Percentiles rank a stretch among this genome's conserved stretches.
phyloP scores from a whole-genome alignment of 2,113 vertebrate genomes.

The Emydura subglobosa region DNA sequence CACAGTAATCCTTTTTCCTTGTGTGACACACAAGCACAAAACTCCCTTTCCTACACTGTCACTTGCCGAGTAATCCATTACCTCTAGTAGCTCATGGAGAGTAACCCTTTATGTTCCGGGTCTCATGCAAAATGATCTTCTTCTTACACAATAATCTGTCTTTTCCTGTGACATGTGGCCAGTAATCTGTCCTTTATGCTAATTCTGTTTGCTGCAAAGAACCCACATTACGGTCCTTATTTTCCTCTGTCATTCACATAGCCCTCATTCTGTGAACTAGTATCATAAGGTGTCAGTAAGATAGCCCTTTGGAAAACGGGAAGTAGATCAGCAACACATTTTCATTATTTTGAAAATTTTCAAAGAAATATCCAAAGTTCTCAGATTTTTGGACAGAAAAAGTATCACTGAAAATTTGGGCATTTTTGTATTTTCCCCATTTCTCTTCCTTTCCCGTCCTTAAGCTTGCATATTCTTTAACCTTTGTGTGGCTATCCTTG shows the following conservation, averaged over 20 bases:
- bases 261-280: not conserved
- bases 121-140: accelerated
- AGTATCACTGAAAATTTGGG: accelerated
- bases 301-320: not conserved
- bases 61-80: not conserved
- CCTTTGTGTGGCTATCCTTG: not conserved
- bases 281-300: not conserved
- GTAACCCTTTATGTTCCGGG: not conserved
- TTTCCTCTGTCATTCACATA: not conserved
- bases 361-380: not conserved
- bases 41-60: not conserved
- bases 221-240: not conserved
- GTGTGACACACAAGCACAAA: conserved; percentile 16
- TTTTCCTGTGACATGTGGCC: not conserved
- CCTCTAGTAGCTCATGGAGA: not conserved
- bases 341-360: not conserved
- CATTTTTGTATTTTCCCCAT: accelerated
- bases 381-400: not conserved
- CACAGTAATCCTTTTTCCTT: conserved; percentile 34
- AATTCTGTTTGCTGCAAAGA: not conserved
- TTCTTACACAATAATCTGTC: not conserved
- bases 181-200: not conserved
- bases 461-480: not conserved
- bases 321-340: not conserved
- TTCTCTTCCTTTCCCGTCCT: accelerated